phyloP scores from a whole-genome alignment of 2,888 invertebrate species.

The Sinohyriopsis cumingii region DNA sequence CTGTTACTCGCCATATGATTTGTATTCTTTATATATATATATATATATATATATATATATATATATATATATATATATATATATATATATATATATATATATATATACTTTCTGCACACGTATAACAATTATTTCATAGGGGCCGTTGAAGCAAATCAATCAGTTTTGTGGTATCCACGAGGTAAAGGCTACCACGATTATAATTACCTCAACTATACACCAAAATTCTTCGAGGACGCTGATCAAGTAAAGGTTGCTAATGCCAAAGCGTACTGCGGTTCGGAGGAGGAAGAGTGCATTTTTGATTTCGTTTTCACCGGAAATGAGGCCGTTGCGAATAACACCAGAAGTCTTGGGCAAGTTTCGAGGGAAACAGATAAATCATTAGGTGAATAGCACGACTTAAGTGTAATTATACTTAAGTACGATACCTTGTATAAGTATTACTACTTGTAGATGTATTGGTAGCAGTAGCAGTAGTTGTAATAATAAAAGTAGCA shows the following conservation, averaged over 20 bases:
- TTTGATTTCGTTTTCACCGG: slow-evolving; percentile 9
- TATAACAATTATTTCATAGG: neutral
- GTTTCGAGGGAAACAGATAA: slow-evolving; percentile 1
- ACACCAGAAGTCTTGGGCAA: neutral
- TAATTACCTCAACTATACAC: neutral
- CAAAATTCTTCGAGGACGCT: slow-evolving; percentile 1
- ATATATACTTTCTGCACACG: no score
- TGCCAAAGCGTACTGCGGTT: neutral
- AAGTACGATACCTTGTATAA: no score
- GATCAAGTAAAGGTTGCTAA: neutral
- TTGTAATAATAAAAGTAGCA: no score
- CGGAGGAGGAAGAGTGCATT: neutral
- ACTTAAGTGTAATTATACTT: no score
- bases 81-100: no score
- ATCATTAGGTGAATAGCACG: neutral
- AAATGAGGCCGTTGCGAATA: neutral
- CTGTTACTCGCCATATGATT: no score
- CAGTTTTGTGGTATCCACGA: slow-evolving; percentile 1
- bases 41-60: no score
- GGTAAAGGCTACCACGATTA: neutral
- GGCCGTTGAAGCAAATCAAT: neutral
- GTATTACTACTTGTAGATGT: no score
- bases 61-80: no score
- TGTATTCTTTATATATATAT: no score
- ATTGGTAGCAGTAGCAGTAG: no score